These are phyloP conservation scores for Oryzias curvinotus DNA, from an alignment of 2,113 vertebrate species.

Conservation along the genomic window DNA sequence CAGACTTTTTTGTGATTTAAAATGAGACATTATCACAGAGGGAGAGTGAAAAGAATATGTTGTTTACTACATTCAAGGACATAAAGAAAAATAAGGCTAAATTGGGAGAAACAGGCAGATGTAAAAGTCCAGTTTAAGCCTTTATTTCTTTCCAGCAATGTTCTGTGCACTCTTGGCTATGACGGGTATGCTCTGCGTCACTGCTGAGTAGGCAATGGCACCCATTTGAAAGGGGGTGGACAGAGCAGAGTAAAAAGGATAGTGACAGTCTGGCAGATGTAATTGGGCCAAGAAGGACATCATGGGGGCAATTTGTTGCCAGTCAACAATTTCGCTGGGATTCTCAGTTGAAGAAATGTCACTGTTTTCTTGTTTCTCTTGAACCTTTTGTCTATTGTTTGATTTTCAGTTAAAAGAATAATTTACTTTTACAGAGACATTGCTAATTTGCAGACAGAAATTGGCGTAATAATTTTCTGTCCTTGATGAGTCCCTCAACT, in stretches of 20 bases:
- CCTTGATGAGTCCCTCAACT: too few relatives aligned
- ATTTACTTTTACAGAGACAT: too few relatives aligned
- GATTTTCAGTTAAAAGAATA: too few relatives aligned
- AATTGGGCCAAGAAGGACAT: slow-evolving; percentile 28
- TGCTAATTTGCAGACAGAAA: too few relatives aligned
- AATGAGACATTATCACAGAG: neutral
- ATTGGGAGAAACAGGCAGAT: slow-evolving; percentile 23
- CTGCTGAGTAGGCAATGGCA: slow-evolving; percentile 31
- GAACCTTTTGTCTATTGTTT: neutral
- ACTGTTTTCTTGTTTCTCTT: neutral
- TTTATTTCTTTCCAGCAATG: slow-evolving; percentile 33
- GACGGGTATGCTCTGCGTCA: slow-evolving; percentile 32
- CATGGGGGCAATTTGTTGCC: slow-evolving; percentile 4
- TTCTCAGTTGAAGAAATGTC: neutral
- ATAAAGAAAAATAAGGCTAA: slow-evolving; percentile 26
- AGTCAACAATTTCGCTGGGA: slow-evolving; percentile 6
- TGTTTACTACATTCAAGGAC: slow-evolving; percentile 36
- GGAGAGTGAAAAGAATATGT: neutral
- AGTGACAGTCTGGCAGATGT: slow-evolving; percentile 21
- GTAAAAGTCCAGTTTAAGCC: slow-evolving; percentile 25
- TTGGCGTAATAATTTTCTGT: too few relatives aligned
- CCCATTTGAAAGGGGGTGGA: slow-evolving; percentile 27
- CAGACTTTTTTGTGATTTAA: neutral
- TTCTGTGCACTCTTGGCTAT: slow-evolving; percentile 39
- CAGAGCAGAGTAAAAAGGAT: slow-evolving; percentile 12